A percentile compares a stretch with the other conserved stretches of the same genome.
These are phyloP conservation scores for Catagonus wagneri DNA, from an alignment of 2,113 vertebrate genomes.

Conservation along the genomic window DNA sequence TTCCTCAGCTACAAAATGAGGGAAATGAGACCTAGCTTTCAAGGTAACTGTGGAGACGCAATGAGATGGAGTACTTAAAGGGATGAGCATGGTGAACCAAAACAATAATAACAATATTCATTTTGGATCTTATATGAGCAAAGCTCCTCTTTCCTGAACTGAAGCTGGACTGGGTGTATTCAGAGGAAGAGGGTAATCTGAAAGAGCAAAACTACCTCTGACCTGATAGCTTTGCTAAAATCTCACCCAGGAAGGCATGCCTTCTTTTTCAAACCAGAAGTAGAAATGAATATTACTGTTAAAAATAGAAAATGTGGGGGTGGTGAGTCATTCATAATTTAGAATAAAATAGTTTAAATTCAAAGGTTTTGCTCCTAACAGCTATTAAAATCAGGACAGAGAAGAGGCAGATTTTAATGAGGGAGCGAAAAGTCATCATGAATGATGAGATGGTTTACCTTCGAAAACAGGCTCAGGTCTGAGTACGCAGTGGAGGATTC, in stretches of 20 bases:
- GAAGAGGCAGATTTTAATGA: background rate
- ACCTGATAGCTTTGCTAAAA: background rate
- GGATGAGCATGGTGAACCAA: background rate
- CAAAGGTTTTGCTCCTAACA: background rate
- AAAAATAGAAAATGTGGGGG: slow-evolving; percentile 21
- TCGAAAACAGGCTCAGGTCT: background rate
- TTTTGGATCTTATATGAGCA: background rate
- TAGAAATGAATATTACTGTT: slow-evolving; percentile 6
- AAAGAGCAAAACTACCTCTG: background rate
- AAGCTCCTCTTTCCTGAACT: slow-evolving; percentile 15
- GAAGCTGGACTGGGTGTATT: background rate
- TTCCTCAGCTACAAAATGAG: background rate
- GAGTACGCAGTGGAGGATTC: background rate
- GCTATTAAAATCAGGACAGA: slow-evolving; percentile 12
- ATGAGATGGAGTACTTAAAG: background rate
- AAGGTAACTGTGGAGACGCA: background rate
- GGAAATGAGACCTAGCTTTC: background rate
- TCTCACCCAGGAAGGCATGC: background rate
- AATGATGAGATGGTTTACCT: background rate
- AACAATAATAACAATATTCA: background rate
- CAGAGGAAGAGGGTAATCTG: background rate
- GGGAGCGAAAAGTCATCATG: background rate
- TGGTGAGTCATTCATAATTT: slow-evolving; percentile 26
- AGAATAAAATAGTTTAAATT: slow-evolving; percentile 1
- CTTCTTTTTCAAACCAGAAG: background rate